These are phyloP conservation scores for Holothuria leucospilota DNA, from an alignment of 53 echinoderm and acorn worm genomes.

Conservation along the genomic window DNA sequence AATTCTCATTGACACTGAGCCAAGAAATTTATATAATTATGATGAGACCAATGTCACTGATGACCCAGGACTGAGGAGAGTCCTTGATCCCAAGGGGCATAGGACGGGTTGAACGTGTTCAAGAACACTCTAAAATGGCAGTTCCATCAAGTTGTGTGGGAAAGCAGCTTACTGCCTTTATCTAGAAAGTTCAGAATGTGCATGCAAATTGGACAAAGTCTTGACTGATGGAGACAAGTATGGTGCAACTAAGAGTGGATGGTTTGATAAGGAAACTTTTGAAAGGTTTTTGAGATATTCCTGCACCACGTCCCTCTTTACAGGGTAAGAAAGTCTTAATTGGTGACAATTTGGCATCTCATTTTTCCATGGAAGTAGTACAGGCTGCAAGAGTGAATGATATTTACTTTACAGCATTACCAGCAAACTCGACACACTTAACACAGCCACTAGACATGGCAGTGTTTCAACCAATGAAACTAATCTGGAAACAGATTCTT, in stretches of 20 bases:
- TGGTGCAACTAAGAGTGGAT: background rate
- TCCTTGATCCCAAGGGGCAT: background rate
- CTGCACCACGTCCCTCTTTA: background rate
- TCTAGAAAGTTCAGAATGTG: background rate
- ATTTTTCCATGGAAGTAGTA: background rate
- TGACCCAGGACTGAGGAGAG: slow-evolving; percentile 20
- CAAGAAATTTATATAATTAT: slow-evolving; percentile 9
- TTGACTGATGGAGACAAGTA: slow-evolving; percentile 16
- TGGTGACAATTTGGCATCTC: slow-evolving; percentile 23
- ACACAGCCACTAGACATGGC: slow-evolving; percentile 36
- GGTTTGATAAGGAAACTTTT: slow-evolving; percentile 20
- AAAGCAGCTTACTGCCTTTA: background rate
- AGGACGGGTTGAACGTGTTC: background rate
- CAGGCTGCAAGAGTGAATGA: background rate
- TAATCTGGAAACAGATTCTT: background rate
- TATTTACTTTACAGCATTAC: background rate
- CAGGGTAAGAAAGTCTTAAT: slow-evolving; percentile 5
- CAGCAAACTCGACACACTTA: slow-evolving; percentile 21
- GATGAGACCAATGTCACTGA: slow-evolving; percentile 33
- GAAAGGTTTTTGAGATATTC: background rate
- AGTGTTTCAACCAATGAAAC: slow-evolving; percentile 17
- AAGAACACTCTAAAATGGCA: background rate
- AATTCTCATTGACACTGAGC: background rate
- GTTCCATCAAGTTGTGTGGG: no score
- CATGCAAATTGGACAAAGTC: slow-evolving; percentile 3